Conservation (phyloP, 2,888 invertebrate species). For the Lypha dubia region DNA sequence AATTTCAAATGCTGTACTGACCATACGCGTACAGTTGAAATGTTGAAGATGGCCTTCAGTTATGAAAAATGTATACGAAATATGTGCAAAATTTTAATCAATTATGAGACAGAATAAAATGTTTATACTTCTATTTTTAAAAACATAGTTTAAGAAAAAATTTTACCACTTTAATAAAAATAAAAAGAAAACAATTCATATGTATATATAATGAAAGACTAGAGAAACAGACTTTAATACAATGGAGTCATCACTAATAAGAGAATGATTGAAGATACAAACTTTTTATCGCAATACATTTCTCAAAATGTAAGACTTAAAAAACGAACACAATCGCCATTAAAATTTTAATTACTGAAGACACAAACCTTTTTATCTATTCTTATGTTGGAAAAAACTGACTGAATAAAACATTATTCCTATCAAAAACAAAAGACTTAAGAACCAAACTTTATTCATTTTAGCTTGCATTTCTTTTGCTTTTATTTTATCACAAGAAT, state of each 20-base stretch:
- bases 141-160: too few species aligned
- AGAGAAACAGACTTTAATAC: not conserved
- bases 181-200: not conserved
- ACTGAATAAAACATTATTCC: too few species aligned
- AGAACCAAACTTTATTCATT: slow-evolving; percentile 9
- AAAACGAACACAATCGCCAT: not conserved
- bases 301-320: slow-evolving; percentile 13
- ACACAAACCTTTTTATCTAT: too few species aligned
- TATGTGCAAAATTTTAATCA: slow-evolving; percentile 55
- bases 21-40: slow-evolving; percentile 61
- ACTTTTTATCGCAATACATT: not conserved
- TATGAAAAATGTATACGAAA: slow-evolving; percentile 24
- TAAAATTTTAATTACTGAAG: too few species aligned
- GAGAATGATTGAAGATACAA: slow-evolving; percentile 12
- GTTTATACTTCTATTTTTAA: not conserved
- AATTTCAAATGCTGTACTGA: slow-evolving; percentile 63
- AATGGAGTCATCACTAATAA: not conserved
- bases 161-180: too few species aligned
- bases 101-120: slow-evolving; percentile 28
- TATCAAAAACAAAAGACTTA: slow-evolving; percentile 17
- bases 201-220: slow-evolving; percentile 5
- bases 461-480: too few species aligned
- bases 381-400: too few species aligned
- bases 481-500: too few species aligned
- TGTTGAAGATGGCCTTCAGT: slow-evolving; percentile 61